A percentile compares a stretch with the other conserved stretches of the same genome.
These are phyloP conservation scores for Colistium nudipinnis DNA, from an alignment of 2,113 vertebrate species.

Conservation along the genomic window DNA sequence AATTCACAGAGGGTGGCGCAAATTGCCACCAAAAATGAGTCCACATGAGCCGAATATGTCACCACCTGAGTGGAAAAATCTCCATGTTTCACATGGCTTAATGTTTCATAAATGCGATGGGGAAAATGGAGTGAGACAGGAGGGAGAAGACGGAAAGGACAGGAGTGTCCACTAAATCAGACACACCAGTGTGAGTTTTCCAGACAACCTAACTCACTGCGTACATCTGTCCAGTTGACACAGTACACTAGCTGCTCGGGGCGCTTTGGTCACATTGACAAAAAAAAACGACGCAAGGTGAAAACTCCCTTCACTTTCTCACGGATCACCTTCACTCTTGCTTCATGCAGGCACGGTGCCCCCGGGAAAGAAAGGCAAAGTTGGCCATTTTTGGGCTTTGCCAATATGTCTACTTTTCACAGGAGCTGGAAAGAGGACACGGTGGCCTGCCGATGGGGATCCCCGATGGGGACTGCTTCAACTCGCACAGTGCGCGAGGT, in stretches of 20 bases:
- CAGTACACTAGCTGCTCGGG: conserved; percentile 4
- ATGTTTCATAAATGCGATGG: conserved; percentile 1
- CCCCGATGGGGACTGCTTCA: conserved; percentile 64
- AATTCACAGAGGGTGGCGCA: background rate
- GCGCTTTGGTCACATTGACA: background rate
- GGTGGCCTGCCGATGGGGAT: conserved; percentile 61
- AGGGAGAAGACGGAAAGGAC: background rate
- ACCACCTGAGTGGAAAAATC: background rate
- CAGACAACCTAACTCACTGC: background rate
- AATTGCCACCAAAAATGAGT: background rate
- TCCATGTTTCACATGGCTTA: background rate
- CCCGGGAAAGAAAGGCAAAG: background rate
- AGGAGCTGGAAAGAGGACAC: conserved; percentile 78
- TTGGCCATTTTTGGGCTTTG: no score
- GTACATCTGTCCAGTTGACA: background rate
- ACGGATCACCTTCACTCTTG: conserved; percentile 1
- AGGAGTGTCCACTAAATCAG: background rate
- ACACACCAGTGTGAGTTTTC: background rate
- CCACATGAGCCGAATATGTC: background rate
- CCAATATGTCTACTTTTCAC: no score
- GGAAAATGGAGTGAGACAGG: background rate
- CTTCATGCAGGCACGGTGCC: background rate
- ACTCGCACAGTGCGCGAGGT: conserved; percentile 67
- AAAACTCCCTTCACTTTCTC: background rate
- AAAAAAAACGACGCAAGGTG: background rate